Base-by-base conservation (phyloP, 2,888 invertebrate genomes). In the Arctia plantaginis region DNA sequence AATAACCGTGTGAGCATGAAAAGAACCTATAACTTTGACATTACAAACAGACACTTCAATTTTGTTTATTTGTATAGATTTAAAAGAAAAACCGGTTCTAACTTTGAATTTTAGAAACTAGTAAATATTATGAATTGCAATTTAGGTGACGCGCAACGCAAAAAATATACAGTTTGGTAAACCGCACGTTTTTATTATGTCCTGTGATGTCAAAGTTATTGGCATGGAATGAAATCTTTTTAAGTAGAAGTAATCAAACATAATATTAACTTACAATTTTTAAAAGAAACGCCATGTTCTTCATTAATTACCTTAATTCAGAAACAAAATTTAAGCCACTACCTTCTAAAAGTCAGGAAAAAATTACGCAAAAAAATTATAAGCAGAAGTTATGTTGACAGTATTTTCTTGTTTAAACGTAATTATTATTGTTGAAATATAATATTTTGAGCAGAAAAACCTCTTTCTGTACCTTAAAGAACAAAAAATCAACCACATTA, bases 401-500 rank as follows among this genome's bases (percentile, higher is more conserved):
- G n/a, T 72, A 69, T 70, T 70, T 69, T 72, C 66, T 66, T 66
- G 44, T 69, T 75, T 69, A 65, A 65, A 8, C 64, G 13, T 71
- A 71, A 71, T 64, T 71, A 44, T 65, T 35, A 47, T 65, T 71
- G 33, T 33, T 47, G 44, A 30, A 30, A 62, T 41, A 59, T 23
- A 44, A 47, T 65, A 64, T 64, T 65, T 47, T 10, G 13, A 66
- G 33, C 65, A 71, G 23, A 3, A 47, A 47, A 62, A 47, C 33
- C 64, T 71, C 33, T 13, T 62, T 13, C 35, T 30, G 15, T 35
- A 59, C 65, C 59, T 71, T 51, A 3, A 33, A 23, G 30, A 66
- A 73, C 64, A 75, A 74, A 78, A 82, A 78, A 78, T 70, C 66
- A 71, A 44, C 47, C 47, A 71, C 73, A 73, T 77, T 80, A 83